Percentiles rank a stretch among this genome's conserved stretches.
Evolutionary conservation across 1,140 invertebrate genomes (phyloP).

Genomic region (Ptiloglossa arizonensis): DNA sequence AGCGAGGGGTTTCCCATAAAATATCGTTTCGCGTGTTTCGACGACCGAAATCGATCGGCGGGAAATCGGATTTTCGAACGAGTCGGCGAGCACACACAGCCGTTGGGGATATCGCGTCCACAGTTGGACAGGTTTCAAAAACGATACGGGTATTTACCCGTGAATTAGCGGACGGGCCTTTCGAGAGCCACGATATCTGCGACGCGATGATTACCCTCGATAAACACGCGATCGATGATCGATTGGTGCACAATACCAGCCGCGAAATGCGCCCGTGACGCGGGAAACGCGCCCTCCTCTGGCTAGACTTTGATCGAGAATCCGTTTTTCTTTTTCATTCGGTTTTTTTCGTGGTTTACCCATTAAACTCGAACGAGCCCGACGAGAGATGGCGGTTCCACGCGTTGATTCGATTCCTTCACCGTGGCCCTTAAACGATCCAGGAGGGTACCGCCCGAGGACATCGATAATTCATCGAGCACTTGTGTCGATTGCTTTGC

Average conservation of each 20-base stretch:
- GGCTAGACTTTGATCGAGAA: conserved; percentile 33
- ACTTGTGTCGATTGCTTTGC: conserved; percentile 45
- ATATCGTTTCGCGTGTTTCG: no score
- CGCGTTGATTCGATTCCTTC: conserved; percentile 6
- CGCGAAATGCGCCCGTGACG: neutral
- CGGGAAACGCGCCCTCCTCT: neutral
- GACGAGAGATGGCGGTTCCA: conserved; percentile 9
- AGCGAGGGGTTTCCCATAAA: no score
- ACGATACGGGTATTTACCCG: conserved; percentile 31
- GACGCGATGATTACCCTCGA: conserved; percentile 28
- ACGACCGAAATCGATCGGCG: neutral
- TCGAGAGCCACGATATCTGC: conserved; percentile 4
- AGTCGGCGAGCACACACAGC: no score
- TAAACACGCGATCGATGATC: conserved; percentile 12
- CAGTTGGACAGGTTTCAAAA: conserved; percentile 30
- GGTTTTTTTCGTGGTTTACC: neutral
- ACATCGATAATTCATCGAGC: conserved; percentile 59
- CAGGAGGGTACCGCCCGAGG: conserved; percentile 7
- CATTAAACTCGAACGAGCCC: conserved; percentile 44
- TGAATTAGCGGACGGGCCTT: conserved; percentile 9
- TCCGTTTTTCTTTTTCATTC: conserved; percentile 42
- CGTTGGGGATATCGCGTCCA: neutral
- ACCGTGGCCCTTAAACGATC: no score
- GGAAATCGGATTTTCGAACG: neutral
- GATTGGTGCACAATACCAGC: neutral